Evolutionary conservation across 2,113 vertebrate species (phyloP).

Genomic region (Pelobates fuscus): DNA sequence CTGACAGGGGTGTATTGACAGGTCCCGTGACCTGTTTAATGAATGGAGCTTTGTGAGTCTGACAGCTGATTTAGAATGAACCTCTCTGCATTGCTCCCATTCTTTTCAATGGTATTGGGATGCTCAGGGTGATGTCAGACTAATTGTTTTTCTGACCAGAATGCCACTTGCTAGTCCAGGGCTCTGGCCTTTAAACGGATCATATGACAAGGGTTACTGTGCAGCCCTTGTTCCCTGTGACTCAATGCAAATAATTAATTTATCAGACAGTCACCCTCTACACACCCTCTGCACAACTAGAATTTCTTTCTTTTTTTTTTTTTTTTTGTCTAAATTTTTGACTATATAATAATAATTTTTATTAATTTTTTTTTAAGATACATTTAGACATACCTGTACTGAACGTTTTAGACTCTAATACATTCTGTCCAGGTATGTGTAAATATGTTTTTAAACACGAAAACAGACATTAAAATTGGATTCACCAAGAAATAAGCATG

Average conservation of each 20-base stretch:
- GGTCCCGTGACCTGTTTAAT: neutral
- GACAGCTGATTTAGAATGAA: neutral
- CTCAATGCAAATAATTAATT: neutral
- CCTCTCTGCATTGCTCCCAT: neutral
- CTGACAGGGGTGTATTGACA: neutral
- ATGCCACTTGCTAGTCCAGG: neutral
- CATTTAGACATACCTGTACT: no score
- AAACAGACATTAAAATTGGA: no score
- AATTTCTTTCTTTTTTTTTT: no score
- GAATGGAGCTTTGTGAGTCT: slow-evolving; percentile 1
- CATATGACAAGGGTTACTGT: neutral
- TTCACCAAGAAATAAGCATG: no score
- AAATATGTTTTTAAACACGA: no score
- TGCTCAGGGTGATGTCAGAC: neutral
- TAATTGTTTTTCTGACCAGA: neutral
- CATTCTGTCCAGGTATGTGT: no score
- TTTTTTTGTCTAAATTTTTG: no score
- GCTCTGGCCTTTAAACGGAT: neutral
- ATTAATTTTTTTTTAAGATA: no score
- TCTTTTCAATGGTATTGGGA: neutral
- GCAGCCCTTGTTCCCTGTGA: neutral
- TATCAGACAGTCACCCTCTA: neutral
- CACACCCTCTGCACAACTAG: no score
- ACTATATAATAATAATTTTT: no score
- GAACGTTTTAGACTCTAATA: no score